phyloP scores from a whole-genome alignment of 2,888 invertebrate species.

The Eupithecia tripunctaria region DNA sequence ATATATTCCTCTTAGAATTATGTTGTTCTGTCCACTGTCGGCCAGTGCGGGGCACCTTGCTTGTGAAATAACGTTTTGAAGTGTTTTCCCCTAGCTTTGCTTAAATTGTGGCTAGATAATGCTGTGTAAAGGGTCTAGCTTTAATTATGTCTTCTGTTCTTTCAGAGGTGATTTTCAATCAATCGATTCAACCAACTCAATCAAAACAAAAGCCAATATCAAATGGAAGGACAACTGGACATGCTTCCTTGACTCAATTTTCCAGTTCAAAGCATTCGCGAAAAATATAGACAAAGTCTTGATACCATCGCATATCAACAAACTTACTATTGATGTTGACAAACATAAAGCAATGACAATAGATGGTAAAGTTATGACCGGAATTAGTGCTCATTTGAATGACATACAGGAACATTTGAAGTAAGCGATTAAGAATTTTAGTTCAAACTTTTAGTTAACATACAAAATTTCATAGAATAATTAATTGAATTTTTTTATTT shows the following conservation, averaged over 20 bases:
- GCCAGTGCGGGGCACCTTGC: no score
- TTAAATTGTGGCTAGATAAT: no score
- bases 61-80: no score
- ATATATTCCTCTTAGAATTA: no score
- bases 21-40: no score
- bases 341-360: conserved; percentile 42
- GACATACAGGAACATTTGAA: conserved; percentile 43
- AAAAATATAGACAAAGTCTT: conserved; percentile 49
- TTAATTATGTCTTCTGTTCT: conserved; percentile 19
- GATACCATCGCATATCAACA: conserved; percentile 47
- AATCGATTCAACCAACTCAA: conserved; percentile 45
- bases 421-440: conserved; percentile 33
- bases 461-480: neutral
- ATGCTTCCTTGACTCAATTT: conserved; percentile 51
- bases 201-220: conserved; percentile 45
- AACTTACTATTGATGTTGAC: conserved; percentile 46
- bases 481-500: conserved; percentile 16
- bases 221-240: conserved; percentile 54
- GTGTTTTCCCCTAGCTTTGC: no score
- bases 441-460: neutral
- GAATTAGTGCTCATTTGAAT: conserved; percentile 39
- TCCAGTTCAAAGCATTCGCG: conserved; percentile 51
- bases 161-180: conserved; percentile 53
- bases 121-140: no score
- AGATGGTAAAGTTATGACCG: conserved; percentile 25